Evolutionary conservation across 2,797 vertebrate species (phyloP).

Genomic region (Coregonus ussuriensis): DNA sequence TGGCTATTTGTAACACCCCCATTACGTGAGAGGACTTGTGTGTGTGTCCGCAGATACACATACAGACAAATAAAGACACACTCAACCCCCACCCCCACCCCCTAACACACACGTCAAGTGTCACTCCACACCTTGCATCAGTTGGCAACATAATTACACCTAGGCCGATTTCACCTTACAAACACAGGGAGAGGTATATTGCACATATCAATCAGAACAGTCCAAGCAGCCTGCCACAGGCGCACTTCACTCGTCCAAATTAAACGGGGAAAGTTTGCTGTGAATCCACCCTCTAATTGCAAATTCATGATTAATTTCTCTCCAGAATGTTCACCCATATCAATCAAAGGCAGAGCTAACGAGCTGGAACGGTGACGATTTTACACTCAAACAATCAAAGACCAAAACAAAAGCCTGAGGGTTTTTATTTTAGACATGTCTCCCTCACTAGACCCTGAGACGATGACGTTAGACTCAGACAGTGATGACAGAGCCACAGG

Average conservation of each 20-base stretch:
- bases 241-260: slow-evolving; percentile 40
- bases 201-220: slow-evolving; percentile 59
- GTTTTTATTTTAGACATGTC: slow-evolving; percentile 34
- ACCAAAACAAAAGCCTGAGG: slow-evolving; percentile 54
- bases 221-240: slow-evolving; percentile 38
- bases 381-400: slow-evolving; percentile 58
- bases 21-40: slow-evolving; percentile 47
- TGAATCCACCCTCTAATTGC: slow-evolving; percentile 73
- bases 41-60: slow-evolving; percentile 5
- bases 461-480: slow-evolving; percentile 36
- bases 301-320: slow-evolving; percentile 71
- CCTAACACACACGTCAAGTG: slow-evolving; percentile 21
- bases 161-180: slow-evolving; percentile 58
- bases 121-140: slow-evolving; percentile 46
- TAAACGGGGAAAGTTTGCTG: slow-evolving; percentile 56
- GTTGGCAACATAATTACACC: slow-evolving; percentile 64
- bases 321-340: slow-evolving; percentile 58
- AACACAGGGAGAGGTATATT: slow-evolving; percentile 50
- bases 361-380: slow-evolving; percentile 64
- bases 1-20: slow-evolving; percentile 65
- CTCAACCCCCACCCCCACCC: slow-evolving; percentile 23
- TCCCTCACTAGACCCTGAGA: slow-evolving; percentile 34
- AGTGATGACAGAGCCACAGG: not conserved
- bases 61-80: slow-evolving; percentile 2
- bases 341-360: slow-evolving; percentile 72